These are phyloP conservation scores for Mungos mungo DNA, from an alignment of 2,113 vertebrate species.

Conservation along the genomic window DNA sequence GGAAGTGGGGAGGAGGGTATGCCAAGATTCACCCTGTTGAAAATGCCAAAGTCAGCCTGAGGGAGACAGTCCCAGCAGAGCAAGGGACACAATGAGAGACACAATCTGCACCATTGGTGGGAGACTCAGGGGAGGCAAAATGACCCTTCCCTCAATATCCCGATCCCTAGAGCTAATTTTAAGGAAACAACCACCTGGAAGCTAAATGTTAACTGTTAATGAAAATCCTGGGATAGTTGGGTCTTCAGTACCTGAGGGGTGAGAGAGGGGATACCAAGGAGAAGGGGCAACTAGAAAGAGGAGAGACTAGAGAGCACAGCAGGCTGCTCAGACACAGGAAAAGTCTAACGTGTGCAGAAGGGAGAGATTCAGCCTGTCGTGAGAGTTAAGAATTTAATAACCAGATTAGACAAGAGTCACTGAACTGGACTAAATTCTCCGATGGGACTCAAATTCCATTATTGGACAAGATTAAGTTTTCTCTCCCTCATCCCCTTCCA, in stretches of 20 bases:
- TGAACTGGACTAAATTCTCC: constrained; percentile 50
- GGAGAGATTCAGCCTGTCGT: not conserved
- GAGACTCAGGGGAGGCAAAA: not conserved
- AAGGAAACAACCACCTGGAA: not conserved
- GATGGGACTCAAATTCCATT: constrained; percentile 53
- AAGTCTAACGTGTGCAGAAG: not conserved
- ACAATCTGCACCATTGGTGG: not conserved
- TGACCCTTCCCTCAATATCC: not conserved
- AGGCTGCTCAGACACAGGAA: not conserved
- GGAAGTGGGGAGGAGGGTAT: not conserved
- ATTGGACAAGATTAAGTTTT: constrained; percentile 48
- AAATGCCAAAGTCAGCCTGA: not conserved
- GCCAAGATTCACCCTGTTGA: not conserved
- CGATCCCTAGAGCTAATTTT: not conserved
- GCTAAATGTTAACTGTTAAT: not conserved
- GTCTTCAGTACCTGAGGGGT: not conserved
- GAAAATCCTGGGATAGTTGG: not conserved
- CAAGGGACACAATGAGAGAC: not conserved
- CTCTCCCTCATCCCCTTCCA: not conserved
- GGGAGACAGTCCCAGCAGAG: not conserved
- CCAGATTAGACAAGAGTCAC: constrained; percentile 59
- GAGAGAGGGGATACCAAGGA: not conserved
- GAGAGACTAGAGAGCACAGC: too few species aligned
- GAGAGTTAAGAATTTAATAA: constrained; percentile 62
- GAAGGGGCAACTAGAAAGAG: not conserved